Conservation (phyloP, 2,888 invertebrate species). For the Drosophila antonietae region DNA sequence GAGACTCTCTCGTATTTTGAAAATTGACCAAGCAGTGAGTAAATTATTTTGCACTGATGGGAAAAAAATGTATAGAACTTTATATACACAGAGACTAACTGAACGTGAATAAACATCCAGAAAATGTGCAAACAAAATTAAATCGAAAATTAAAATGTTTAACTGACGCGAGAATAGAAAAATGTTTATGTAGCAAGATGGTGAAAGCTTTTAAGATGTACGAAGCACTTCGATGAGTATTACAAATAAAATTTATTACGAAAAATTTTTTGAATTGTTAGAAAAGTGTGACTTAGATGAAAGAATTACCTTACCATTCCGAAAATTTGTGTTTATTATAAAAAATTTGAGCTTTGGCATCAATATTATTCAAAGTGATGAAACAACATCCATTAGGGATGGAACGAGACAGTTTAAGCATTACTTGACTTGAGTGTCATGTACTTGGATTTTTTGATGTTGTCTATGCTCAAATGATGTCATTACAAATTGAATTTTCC, state of each 20-base stretch:
- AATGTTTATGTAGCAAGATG: constrained; percentile 36
- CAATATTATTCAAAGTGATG: constrained; percentile 49
- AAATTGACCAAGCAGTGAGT: constrained; percentile 24
- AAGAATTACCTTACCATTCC: not conserved
- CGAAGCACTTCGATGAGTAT: not conserved
- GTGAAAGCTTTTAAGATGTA: constrained; percentile 3
- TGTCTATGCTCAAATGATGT: constrained; percentile 52
- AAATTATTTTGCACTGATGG: constrained; percentile 53
- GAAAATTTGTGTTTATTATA: not conserved
- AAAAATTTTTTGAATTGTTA: not conserved
- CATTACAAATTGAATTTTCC: constrained; percentile 70
- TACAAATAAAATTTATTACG: not conserved
- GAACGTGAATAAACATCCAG: constrained; percentile 33
- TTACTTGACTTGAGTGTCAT: constrained; percentile 8
- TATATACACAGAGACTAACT: constrained; percentile 16
- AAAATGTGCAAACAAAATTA: constrained; percentile 74
- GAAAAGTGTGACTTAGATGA: not conserved
- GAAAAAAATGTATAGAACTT: constrained; percentile 1
- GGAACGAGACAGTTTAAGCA: not conserved
- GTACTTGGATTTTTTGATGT: constrained; percentile 11
- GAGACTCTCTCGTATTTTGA: constrained; percentile 43
- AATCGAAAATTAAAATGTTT: constrained; percentile 60
- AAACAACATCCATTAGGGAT: constrained; percentile 32
- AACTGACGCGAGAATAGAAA: constrained; percentile 23
- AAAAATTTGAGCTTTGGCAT: not conserved